These are phyloP conservation scores for Cantharis rustica DNA, from an alignment of 2,888 invertebrate species.

Conservation along the genomic window DNA sequence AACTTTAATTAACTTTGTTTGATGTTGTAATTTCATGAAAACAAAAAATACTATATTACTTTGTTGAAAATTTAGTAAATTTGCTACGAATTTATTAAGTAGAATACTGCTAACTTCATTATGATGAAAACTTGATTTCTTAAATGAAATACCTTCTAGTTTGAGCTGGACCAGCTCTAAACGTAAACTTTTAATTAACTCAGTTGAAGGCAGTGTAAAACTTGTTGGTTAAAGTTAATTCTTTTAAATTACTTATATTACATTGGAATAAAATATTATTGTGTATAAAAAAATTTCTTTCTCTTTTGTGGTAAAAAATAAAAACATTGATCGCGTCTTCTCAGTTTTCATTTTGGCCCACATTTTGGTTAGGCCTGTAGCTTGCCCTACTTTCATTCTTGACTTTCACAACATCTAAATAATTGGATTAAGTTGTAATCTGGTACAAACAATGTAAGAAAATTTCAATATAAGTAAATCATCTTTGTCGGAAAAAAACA, in stretches of 20 bases:
- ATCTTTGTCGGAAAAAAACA: too few relatives aligned
- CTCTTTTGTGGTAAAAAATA: background rate
- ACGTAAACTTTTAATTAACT: background rate
- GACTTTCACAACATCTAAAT: background rate
- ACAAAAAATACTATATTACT: background rate
- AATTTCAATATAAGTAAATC: too few relatives aligned
- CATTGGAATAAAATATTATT: background rate
- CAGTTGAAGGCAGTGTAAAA: background rate
- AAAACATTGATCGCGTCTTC: background rate
- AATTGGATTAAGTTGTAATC: background rate
- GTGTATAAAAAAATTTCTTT: background rate
- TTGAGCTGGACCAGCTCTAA: background rate
- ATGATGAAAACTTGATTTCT: background rate
- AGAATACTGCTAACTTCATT: background rate
- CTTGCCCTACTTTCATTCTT: background rate
- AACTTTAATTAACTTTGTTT: background rate
- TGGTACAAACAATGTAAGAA: too few relatives aligned
- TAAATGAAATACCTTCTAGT: background rate
- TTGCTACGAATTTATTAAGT: background rate
- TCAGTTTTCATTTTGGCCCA: background rate
- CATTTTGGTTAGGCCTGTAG: background rate
- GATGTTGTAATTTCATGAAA: background rate
- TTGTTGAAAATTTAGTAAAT: background rate
- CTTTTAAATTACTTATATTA: background rate
- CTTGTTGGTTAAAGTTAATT: background rate